Evolutionary conservation across 2,113 vertebrate species (phyloP).

Genomic region (Antechinus stuartii): DNA sequence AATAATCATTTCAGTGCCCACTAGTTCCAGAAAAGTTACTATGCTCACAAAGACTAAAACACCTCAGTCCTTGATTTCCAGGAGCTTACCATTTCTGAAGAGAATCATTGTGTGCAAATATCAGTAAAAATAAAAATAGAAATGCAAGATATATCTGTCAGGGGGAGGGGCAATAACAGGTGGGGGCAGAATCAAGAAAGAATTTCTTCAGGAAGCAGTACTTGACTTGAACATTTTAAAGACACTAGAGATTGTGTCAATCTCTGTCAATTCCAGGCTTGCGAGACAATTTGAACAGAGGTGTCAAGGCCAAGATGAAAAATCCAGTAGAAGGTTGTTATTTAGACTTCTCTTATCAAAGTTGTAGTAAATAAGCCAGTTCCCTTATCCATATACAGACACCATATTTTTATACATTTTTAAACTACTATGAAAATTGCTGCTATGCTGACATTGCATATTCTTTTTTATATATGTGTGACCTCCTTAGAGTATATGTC

Average conservation of each 20-base stretch:
- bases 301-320: background rate
- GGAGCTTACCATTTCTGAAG: background rate
- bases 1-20: background rate
- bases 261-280: background rate
- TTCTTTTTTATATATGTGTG: background rate
- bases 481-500: background rate
- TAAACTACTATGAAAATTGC: background rate
- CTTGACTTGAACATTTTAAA: background rate
- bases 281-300: background rate
- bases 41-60: background rate
- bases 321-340: background rate
- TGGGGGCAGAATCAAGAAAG: background rate
- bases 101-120: background rate
- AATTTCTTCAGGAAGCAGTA: background rate
- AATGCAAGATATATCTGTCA: background rate
- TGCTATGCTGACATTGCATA: background rate
- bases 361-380: background rate
- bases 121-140: background rate
- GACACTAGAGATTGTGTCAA: background rate
- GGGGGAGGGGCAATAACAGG: background rate
- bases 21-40: background rate
- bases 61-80: background rate
- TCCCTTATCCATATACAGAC: background rate
- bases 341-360: background rate
- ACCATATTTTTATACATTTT: background rate